phyloP scores from a whole-genome alignment of 2,888 invertebrate species.

The Agrotis clavis region DNA sequence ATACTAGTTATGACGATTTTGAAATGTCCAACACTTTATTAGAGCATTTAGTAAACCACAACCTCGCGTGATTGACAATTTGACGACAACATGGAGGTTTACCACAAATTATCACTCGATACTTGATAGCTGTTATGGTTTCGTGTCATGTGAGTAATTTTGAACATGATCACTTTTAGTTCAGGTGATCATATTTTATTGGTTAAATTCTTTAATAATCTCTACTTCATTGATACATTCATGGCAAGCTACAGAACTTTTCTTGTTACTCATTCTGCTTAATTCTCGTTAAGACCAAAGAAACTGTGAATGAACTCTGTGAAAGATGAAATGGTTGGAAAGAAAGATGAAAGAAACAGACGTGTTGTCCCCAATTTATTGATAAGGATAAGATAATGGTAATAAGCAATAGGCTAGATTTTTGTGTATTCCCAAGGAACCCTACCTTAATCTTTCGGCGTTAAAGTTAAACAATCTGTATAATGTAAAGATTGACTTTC shows the following conservation, averaged over 20 bases:
- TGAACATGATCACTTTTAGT: neutral
- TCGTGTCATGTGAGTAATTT: slow-evolving; percentile 3
- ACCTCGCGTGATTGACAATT: neutral
- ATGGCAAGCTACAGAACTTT: too few relatives aligned
- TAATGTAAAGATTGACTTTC: slow-evolving; percentile 61
- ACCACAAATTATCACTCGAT: slow-evolving; percentile 23
- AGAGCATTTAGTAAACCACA: slow-evolving; percentile 7
- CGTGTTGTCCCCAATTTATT: too few relatives aligned
- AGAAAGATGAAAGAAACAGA: too few relatives aligned
- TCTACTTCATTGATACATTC: neutral
- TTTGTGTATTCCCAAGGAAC: slow-evolving; percentile 30
- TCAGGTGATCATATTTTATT: neutral
- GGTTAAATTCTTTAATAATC: neutral
- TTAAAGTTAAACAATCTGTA: slow-evolving; percentile 42
- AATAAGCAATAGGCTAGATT: too few relatives aligned
- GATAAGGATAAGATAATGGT: too few relatives aligned
- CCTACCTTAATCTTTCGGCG: slow-evolving; percentile 34
- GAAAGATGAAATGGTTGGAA: too few relatives aligned
- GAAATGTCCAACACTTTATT: neutral
- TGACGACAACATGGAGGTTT: neutral
- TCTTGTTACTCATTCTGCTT: neutral
- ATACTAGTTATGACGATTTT: neutral
- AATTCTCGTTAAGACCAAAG: too few relatives aligned
- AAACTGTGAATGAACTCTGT: too few relatives aligned
- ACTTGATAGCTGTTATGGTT: neutral